Evolutionary conservation across 2,888 invertebrate genomes (phyloP), one percentile per base, ranked within the genome.

Genomic region (Hesperia comma): DNA sequence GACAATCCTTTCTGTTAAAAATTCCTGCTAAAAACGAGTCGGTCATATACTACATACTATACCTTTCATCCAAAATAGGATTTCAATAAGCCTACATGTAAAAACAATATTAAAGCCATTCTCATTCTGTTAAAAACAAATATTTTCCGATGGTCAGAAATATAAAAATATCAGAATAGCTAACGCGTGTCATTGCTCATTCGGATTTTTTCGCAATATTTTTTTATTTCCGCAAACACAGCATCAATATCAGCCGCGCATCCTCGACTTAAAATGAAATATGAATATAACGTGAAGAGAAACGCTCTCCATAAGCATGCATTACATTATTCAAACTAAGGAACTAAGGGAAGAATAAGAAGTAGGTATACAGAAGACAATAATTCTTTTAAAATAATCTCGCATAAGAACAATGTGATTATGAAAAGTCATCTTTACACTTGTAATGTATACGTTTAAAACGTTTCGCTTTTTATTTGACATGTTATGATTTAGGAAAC

Each of bases 271-370:
- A 57, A 57, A 63, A 63, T 63, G 56, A 63, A 57, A 63, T 63
- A 63, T 63, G 63, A 57, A 63, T 63, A 63, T 57, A 57, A 57
- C 63, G 63, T 63, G 63, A 54, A 63, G 54, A 63, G 56, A 49
- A 63, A 63, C 37, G 49, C 55, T 55, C 53, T 54, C 15, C 56
- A 63, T 63, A 57, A 56, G 49, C 63, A 49, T 26, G 49, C 56
- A 32, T 55, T 63, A 55, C 56, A 63, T 63, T 49, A 57, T 63
- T 63, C 63, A 63, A 57, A 63, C 40, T n/a, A 37, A 26, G 40
- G 46, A 62, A 55, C 54, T 62, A 33, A 55, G 53, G 40, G 21
- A 57, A 62, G 41, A 62, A 40, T 54, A 62, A 53, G 10, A 26
- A 54, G 54, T 33, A 33, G 54, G 54, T 54, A 54, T 51, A 54